Percentiles rank a stretch among this genome's conserved stretches.
These are phyloP conservation scores for Festucalex cinctus DNA, from an alignment of 2,113 vertebrate species.

Conservation along the genomic window DNA sequence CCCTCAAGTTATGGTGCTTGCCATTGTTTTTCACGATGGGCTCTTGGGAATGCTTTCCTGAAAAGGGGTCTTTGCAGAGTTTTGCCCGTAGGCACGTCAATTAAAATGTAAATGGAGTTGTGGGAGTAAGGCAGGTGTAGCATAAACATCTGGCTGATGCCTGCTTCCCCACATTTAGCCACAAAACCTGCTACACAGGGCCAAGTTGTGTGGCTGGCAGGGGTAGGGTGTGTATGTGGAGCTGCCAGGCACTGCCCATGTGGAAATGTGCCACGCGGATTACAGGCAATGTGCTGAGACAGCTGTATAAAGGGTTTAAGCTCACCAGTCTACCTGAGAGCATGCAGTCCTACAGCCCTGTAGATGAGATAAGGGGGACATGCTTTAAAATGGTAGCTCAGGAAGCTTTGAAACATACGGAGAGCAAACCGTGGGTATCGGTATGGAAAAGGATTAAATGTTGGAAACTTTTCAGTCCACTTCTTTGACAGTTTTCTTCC, in stretches of 20 bases:
- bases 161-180: conserved; percentile 47
- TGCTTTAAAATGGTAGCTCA: conserved; percentile 34
- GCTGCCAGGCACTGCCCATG: conserved; percentile 47
- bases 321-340: conserved; percentile 37
- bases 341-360: conserved; percentile 21
- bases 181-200: conserved; percentile 46
- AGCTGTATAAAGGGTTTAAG: conserved; percentile 55
- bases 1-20: conserved; percentile 37
- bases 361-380: conserved; percentile 38
- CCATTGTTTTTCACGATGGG: conserved; percentile 30
- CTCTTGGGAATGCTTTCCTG: conserved; percentile 48
- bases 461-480: conserved; percentile 12
- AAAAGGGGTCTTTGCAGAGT: conserved; percentile 15
- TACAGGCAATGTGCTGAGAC: conserved; percentile 58
- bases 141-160: conserved; percentile 65
- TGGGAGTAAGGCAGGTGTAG: conserved; percentile 48
- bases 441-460: conserved; percentile 17
- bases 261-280: conserved; percentile 53
- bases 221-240: conserved; percentile 43
- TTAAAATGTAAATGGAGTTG: conserved; percentile 63
- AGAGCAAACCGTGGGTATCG: not conserved
- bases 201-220: conserved; percentile 49
- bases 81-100: conserved; percentile 52
- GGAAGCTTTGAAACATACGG: not conserved
- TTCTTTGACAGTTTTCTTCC: conserved; percentile 8